Base-by-base conservation (phyloP, 2,113 vertebrate genomes). In the Balaeniceps rex region DNA sequence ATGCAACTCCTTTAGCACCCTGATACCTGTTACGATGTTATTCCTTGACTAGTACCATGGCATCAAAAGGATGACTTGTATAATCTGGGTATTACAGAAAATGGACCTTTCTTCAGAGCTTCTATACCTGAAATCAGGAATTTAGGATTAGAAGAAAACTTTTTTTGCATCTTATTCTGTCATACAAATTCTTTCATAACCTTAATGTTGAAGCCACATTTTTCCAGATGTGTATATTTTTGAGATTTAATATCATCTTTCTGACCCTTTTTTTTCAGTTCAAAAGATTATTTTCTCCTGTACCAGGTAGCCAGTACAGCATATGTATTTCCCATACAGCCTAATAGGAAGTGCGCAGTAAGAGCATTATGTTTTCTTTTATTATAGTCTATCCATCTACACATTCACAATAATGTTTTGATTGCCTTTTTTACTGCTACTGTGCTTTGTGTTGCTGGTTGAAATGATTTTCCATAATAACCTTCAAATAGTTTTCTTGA, bases 401-500 rank as follows among this genome's bases (percentile, higher is more conserved):
- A 61, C 57, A 22, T 31, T 87, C 33, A 19, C 34, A 49, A 9
- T 71, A 81, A 91, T 54, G 71, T 87, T 96, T 94, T 96, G 57
- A 96, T 95, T 97, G 36, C 52, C 36, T 83, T 93, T 89, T 96
- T 96, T 90, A 87, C 76, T 88, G 42, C 71, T 71, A 38, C 51
- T 88, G 23, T 90, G 72, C 7, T 71, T 81, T 80, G 58, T 94
- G 69, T 49, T 78, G 61, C 68, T 89, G 51, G 52, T 83, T 97
- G 85, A 96, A 96, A 94, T 92, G 55, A 94, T 94, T 94, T 96
- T 87, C 88, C 2, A 4, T 94, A 93, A 93, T 94, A 97, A 96
- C 80, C 47, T 93, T 92, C 70, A 87, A 92, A 96, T 80, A 81
- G 69, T 94, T 97, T 92, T 96, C 74, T 83, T 79, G 69, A 93